These are phyloP conservation scores for Loripinus fragilis DNA, from an alignment of 2,888 invertebrate species.

Conservation along the genomic window DNA sequence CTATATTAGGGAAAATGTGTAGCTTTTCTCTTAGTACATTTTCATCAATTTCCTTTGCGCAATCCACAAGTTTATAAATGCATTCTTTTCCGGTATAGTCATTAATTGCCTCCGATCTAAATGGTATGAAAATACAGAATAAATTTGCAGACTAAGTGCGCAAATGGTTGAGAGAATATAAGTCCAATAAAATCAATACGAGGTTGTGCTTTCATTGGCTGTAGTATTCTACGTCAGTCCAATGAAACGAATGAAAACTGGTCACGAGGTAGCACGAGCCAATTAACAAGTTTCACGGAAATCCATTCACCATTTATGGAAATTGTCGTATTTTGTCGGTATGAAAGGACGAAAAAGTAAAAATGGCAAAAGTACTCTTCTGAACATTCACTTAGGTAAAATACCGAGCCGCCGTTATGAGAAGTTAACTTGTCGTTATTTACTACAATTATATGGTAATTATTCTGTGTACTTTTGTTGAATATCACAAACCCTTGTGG, in stretches of 20 bases:
- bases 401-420: no score
- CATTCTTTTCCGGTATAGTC: neutral
- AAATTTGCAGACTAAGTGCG: neutral
- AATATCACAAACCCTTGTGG: neutral
- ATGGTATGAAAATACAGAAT: neutral
- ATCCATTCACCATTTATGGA: conserved; percentile 82
- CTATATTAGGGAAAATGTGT: conserved; percentile 12
- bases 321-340: conserved; percentile 41
- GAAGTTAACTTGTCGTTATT: no score
- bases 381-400: no score
- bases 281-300: conserved; percentile 56
- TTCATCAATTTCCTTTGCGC: neutral
- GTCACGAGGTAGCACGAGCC: conserved; percentile 22
- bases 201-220: conserved; percentile 36
- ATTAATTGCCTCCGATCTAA: neutral
- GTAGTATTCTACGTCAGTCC: conserved; percentile 29
- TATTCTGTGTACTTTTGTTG: neutral
- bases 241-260: conserved; percentile 30
- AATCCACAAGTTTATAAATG: neutral
- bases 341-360: conserved; percentile 17
- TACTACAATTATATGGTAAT: no score
- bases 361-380: neutral
- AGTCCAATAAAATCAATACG: neutral
- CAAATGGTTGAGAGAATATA: conserved; percentile 4
- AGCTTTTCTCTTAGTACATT: neutral